Conservation (phyloP, 2,888 invertebrate genomes). For the Gymnocheta viridis region DNA sequence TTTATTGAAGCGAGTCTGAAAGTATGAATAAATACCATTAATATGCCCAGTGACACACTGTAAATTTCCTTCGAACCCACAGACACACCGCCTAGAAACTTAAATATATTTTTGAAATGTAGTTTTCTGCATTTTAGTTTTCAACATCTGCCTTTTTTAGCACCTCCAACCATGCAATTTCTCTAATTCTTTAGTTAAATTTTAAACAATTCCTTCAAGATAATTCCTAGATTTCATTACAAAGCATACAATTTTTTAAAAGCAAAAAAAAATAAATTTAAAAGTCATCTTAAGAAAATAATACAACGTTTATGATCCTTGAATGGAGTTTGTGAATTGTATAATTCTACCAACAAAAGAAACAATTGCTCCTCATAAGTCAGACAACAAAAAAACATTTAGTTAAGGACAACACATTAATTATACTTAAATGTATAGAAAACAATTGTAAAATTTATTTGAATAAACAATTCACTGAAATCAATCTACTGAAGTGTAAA, state of each 20-base stretch:
- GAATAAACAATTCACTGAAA: constrained; percentile 24
- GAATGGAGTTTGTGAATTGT: constrained; percentile 65
- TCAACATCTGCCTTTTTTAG: not conserved
- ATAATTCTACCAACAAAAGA: constrained; percentile 55
- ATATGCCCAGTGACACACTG: too few relatives aligned
- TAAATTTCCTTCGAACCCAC: too few relatives aligned
- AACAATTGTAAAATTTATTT: constrained; percentile 21
- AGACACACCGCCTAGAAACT: too few relatives aligned
- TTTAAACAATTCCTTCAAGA: not conserved
- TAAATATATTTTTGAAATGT: not conserved
- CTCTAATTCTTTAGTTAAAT: not conserved
- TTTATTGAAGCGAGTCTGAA: too few relatives aligned
- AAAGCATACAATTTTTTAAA: constrained; percentile 4
- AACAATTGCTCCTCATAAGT: constrained; percentile 21
- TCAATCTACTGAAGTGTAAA: constrained; percentile 40
- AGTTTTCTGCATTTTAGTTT: not conserved
- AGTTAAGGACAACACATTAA: constrained; percentile 72
- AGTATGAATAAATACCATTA: too few relatives aligned
- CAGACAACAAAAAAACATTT: constrained; percentile 68
- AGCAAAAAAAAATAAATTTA: constrained; percentile 56
- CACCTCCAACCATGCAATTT: not conserved
- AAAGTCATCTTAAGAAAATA: constrained; percentile 46
- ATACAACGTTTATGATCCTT: constrained; percentile 50
- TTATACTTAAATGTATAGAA: constrained; percentile 68
- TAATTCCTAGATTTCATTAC: constrained; percentile 14